Evolutionary conservation across 2,797 vertebrate genomes (phyloP).

Genomic region (Erithacus rubecula): DNA sequence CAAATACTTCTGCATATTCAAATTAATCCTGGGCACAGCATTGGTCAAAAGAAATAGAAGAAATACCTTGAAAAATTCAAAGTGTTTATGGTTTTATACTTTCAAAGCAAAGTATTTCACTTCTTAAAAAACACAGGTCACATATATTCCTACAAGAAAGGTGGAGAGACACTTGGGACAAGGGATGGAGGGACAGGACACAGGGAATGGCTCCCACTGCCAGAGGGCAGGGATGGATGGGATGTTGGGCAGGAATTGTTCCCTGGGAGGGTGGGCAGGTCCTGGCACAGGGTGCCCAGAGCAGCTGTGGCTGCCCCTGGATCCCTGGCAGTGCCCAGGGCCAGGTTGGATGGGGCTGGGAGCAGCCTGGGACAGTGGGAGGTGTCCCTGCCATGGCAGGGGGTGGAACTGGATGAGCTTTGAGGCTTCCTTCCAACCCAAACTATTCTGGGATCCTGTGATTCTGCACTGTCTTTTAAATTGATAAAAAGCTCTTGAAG

Average conservation of each 20-base stretch:
- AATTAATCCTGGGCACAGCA: neutral
- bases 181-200: accelerated
- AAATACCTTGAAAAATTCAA: neutral
- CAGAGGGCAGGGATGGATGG: neutral
- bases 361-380: accelerated
- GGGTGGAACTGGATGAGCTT: accelerated
- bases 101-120: neutral
- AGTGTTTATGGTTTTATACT: neutral
- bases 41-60: neutral
- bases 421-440: neutral
- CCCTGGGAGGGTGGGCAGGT: neutral
- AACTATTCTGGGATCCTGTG: neutral
- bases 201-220: neutral
- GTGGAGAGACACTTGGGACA: neutral
- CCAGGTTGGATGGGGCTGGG: accelerated
- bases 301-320: neutral
- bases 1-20: neutral
- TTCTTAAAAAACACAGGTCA: neutral
- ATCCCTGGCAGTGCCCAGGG: neutral
- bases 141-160: neutral
- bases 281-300: too few species aligned
- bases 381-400: neutral
- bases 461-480: neutral
- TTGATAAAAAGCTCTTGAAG: neutral
- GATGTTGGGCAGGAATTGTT: neutral